phyloP scores from a whole-genome alignment of 2,113 vertebrate species.

The Sprattus sprattus region DNA sequence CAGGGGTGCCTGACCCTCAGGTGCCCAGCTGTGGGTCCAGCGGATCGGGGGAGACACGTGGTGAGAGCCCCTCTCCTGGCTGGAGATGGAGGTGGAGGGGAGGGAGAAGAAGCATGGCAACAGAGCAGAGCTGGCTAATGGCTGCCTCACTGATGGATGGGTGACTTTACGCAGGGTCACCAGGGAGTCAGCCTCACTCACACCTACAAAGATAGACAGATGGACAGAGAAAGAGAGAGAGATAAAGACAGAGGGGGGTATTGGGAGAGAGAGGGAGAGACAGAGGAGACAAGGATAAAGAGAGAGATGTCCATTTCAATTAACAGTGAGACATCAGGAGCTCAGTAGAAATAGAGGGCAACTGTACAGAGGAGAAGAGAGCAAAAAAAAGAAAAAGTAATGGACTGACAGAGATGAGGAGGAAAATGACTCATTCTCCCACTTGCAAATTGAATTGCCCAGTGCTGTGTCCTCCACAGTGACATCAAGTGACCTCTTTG shows the following conservation, averaged over 20 bases:
- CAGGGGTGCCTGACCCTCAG: slow-evolving; percentile 48
- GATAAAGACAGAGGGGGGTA: background rate
- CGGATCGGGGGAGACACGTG: slow-evolving; percentile 72
- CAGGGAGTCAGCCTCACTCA: slow-evolving; percentile 68
- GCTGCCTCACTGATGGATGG: slow-evolving; percentile 63
- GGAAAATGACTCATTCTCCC: background rate
- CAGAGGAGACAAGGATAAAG: background rate
- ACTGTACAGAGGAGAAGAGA: background rate
- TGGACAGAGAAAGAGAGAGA: slow-evolving; percentile 6
- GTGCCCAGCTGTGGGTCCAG: slow-evolving; percentile 82
- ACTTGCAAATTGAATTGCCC: background rate
- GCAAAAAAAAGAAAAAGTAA: background rate
- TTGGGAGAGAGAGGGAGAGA: background rate
- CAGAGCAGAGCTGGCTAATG: slow-evolving; percentile 77
- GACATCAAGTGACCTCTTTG: background rate
- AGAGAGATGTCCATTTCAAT: background rate
- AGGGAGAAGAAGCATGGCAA: slow-evolving; percentile 85
- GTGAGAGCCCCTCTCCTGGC: slow-evolving; percentile 42
- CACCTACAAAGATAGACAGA: slow-evolving; percentile 57
- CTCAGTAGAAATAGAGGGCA: background rate
- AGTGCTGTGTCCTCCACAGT: background rate
- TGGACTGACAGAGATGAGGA: background rate
- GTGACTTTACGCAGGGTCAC: slow-evolving; percentile 80
- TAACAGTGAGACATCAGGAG: background rate
- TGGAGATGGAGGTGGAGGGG: slow-evolving; percentile 14